These are phyloP conservation scores for Xerus inauris DNA, from an alignment of 2,113 vertebrate genomes.

Conservation along the genomic window DNA sequence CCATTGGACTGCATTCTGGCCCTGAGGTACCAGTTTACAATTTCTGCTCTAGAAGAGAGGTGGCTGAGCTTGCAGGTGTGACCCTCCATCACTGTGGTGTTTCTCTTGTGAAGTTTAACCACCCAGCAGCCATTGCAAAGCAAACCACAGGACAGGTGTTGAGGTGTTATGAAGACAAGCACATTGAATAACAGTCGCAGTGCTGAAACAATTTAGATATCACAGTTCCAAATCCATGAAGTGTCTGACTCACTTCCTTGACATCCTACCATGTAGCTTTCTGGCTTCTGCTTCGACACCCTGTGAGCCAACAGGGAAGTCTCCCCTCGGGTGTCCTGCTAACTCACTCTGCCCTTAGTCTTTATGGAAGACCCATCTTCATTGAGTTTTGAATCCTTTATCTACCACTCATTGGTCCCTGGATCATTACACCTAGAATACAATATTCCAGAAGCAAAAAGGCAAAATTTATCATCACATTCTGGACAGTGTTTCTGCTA, in stretches of 20 bases:
- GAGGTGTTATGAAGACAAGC: not conserved
- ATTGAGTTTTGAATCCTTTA: not conserved
- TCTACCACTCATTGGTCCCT: not conserved
- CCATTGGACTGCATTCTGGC: not conserved
- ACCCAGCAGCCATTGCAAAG: not conserved
- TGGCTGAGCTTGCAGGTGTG: not conserved
- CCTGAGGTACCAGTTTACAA: not conserved
- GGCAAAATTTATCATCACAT: not conserved
- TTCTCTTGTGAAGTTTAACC: not conserved
- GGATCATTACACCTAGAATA: not conserved
- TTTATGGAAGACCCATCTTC: not conserved
- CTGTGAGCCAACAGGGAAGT: not conserved
- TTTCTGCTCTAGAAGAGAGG: not conserved
- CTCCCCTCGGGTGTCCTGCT: not conserved
- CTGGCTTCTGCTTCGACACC: not conserved
- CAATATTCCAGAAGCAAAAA: not conserved
- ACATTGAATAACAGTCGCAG: not conserved
- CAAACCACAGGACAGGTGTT: not conserved
- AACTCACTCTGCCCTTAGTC: not conserved
- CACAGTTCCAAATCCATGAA: not conserved
- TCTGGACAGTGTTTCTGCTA: not conserved
- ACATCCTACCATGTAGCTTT: not conserved
- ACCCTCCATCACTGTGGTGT: not conserved
- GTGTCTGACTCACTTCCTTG: constrained; percentile 36
- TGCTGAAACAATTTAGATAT: not conserved